Evolutionary conservation across 2,113 vertebrate genomes (phyloP), one percentile per base, ranked within the genome.

Genomic region (Xiphorhynchus elegans): DNA sequence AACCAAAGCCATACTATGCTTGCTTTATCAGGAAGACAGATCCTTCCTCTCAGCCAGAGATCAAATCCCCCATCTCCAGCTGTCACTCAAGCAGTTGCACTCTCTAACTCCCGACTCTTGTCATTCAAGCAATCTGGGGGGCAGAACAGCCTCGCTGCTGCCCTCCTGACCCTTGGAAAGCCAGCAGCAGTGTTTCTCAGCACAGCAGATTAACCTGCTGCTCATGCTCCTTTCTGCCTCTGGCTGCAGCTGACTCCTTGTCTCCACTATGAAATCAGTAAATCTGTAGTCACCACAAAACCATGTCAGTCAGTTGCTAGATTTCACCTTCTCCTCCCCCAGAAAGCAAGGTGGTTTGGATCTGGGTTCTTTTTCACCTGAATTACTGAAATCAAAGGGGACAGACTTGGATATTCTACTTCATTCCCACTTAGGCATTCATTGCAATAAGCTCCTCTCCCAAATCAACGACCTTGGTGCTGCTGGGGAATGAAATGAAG

Each of bases 131-230:
- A 19, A 7, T 42, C 31, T 11, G 9, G 47, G 80, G 31, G 49
- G 6, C 44, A 92, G 49, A 82, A 83, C 89, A 63, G 42, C 76
- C 76, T 72, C 1, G 0, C 14, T 59, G 79, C 56, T 89, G 68
- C 91, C 87, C 86, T 31, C 60, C 25, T 90, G 94, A 82, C 73
- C 86, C 76, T 31, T 23, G 64, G 37, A 44, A 87, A 52, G 76
- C 64, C 84, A 75, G 87, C 35, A 91, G 91, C 91, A 56, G 68
- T 14, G 7, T 25, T 83, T 21, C 73, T 49, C 80, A 68, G 87
- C 84, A 46, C 83, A 75, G 56, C 64, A 89, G 56, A 89, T 92
- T 66, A 89, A 93, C 81, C 91, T 95, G 81, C 80, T 84, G 1
- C 31, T 84, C 76, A 17, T 90, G 60, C 26, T 78, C 62, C 74